These are phyloP conservation scores for Falco columbarius DNA, from an alignment of 2,797 vertebrate genomes.

Conservation along the genomic window DNA sequence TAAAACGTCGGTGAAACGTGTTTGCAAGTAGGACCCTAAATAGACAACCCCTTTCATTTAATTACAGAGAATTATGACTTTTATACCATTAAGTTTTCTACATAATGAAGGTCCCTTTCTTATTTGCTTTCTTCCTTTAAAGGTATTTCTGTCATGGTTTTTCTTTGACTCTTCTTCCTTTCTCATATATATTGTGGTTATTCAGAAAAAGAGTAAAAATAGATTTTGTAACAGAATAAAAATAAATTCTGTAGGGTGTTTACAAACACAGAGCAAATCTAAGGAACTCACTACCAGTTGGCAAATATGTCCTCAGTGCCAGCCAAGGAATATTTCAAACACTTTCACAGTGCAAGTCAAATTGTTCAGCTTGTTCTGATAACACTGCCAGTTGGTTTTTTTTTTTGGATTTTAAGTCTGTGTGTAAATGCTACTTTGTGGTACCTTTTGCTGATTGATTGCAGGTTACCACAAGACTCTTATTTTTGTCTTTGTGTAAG, in stretches of 20 bases:
- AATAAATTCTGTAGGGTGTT: background rate
- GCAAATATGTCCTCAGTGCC: background rate
- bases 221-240: background rate
- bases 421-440: background rate
- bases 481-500: background rate
- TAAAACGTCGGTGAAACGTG: background rate
- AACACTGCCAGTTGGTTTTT: background rate
- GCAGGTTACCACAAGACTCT: background rate
- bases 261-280: slow-evolving; percentile 25
- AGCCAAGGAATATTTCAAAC: slow-evolving; percentile 39
- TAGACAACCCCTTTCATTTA: background rate
- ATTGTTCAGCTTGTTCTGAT: slow-evolving; percentile 5
- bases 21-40: background rate
- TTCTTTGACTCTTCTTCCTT: background rate
- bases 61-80: background rate
- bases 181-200: background rate
- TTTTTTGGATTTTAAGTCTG: background rate
- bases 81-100: background rate
- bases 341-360: background rate
- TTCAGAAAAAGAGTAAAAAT: background rate
- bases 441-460: background rate
- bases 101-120: background rate
- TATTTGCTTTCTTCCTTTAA: background rate
- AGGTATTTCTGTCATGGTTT: background rate
- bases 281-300: background rate